Base-by-base conservation (phyloP, 2,797 vertebrate genomes). In the Steatocranus sp. region DNA sequence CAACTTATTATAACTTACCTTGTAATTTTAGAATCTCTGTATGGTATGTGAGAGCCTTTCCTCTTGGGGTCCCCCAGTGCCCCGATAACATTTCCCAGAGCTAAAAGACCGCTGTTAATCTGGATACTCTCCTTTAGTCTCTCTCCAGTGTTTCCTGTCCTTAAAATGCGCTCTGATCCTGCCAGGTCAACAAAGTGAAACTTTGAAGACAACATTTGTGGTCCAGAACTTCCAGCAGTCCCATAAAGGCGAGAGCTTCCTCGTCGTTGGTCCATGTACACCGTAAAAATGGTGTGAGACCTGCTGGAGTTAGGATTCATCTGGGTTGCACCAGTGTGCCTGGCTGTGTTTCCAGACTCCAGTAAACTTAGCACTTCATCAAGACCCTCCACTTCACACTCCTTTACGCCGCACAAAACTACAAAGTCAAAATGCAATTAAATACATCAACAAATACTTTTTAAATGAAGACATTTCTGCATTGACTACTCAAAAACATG, bases 11-110 rank as follows among this genome's bases (percentile, higher is more conserved):
- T n/a, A 78, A 77, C 58, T 7, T 95, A 99, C 98, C 98, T 97
- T 87, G 98, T 99, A 89, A 99, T 99, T 96, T 99, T 99, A 87
- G 99, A 99, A 92, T 99, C 99, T 78, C 98, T 97, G 93, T 99
- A 99, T 0, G 98, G 98, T 78, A 99, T 97, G 91, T 99, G 98
- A 75, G 96, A 97, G 89, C 98, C 96, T 74, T 97, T 98, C 70
- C 98, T 97, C 87, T 97, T 98, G 9, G 98, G 97, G 89, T 99
- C 99, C 10, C 98, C 98, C 74, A 99, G 94, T 1, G 98, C 98
- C 46, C 98, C 98, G 8, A 99, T 99, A 73, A 99, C 99, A 0
- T 99, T 99, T 78, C 99, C 98, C 82, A 99, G 95, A 1, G 98
- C 98, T 87, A 99, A 92, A 80, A 99, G 97, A 23, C 98, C 97